These are phyloP conservation scores for Achlya flavicornis DNA, from an alignment of 2,888 invertebrate genomes.

Conservation along the genomic window DNA sequence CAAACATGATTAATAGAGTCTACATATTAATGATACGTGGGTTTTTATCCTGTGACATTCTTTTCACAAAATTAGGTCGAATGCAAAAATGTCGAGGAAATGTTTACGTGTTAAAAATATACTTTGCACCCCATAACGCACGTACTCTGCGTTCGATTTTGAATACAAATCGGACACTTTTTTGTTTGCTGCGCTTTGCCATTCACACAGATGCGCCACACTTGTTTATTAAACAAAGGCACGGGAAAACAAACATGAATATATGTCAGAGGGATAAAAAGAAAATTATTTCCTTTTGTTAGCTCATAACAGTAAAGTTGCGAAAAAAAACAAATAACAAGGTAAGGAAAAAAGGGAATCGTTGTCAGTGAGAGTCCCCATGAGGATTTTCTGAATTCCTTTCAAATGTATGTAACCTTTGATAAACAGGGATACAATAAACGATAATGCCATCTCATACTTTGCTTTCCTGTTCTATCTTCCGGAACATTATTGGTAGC, in stretches of 20 bases:
- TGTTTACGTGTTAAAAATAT: constrained; percentile 11
- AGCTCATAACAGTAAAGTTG: constrained; percentile 20
- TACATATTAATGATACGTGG: constrained; percentile 69
- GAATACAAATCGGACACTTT: constrained; percentile 53
- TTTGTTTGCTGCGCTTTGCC: constrained; percentile 29
- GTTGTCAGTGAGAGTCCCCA: constrained; percentile 5
- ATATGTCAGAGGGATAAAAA: constrained; percentile 34
- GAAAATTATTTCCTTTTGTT: constrained; percentile 31
- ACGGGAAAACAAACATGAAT: constrained; percentile 21
- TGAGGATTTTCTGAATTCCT: constrained; percentile 5
- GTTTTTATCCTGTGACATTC: constrained; percentile 70
- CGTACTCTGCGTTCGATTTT: constrained; percentile 36
- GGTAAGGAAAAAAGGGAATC: constrained; percentile 22
- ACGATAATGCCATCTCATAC: constrained; percentile 4
- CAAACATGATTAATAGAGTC: constrained; percentile 74
- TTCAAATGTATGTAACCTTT: constrained; percentile 8
- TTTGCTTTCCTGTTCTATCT: constrained; percentile 7
- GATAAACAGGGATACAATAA: constrained; percentile 9
- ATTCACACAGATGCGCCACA: constrained; percentile 28
- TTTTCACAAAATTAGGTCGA: constrained; percentile 66
- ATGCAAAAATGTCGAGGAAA: constrained; percentile 41
- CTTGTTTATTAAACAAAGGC: constrained; percentile 39
- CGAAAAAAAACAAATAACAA: constrained; percentile 25
- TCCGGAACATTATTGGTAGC: not conserved
- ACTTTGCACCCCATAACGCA: constrained; percentile 8